Conservation (phyloP, 2,113 vertebrate species). For the Malurus melanocephalus region DNA sequence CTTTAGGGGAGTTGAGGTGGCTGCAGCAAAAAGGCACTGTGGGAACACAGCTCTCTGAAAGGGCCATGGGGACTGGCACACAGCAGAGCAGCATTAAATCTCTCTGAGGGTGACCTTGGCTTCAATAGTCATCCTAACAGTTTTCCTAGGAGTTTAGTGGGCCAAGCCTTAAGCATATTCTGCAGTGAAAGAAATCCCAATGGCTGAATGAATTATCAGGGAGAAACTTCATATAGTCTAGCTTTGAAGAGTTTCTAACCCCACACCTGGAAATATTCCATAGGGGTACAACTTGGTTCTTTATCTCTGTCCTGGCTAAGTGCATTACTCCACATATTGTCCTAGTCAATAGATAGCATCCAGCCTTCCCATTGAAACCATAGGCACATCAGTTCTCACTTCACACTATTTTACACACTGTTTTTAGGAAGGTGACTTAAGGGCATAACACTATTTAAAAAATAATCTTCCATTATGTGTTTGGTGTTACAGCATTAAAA, state of each 20-base stretch:
- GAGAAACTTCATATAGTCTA: not conserved
- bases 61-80: not conserved
- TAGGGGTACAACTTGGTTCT: not conserved
- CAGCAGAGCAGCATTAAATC: not conserved
- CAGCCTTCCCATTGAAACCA: not conserved
- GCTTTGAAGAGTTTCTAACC: not conserved
- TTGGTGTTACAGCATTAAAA: not conserved
- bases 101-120: constrained; percentile 22
- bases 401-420: not conserved
- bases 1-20: constrained; percentile 14
- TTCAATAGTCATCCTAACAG: not conserved
- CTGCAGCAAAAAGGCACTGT: not conserved
- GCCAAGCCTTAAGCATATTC: not conserved
- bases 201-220: not conserved
- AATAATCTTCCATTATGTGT: not conserved
- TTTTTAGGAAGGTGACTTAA: not conserved
- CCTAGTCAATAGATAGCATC: not conserved
- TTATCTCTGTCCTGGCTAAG: not conserved
- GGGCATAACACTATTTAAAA: not conserved
- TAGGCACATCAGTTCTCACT: not conserved
- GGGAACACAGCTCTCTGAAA: not conserved
- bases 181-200: not conserved
- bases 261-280: not conserved
- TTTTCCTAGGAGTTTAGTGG: not conserved
- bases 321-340: not conserved